These are phyloP conservation scores for Spinus pinus DNA, from an alignment of 2,797 vertebrate species.

Conservation along the genomic window DNA sequence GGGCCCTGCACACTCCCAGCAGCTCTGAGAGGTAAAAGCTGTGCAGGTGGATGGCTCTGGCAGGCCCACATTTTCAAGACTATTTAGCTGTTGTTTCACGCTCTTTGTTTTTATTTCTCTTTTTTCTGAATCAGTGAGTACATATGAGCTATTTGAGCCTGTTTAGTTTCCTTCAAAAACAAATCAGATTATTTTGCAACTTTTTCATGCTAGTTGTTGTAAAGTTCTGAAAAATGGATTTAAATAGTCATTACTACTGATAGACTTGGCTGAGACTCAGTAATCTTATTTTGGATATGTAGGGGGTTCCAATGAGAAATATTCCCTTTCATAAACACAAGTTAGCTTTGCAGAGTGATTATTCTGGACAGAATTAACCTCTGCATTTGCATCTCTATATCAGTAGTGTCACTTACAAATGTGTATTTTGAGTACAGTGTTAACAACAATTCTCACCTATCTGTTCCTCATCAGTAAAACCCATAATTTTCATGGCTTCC, in stretches of 20 bases:
- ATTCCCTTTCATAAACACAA: not conserved
- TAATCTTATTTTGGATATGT: not conserved
- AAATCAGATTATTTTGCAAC: not conserved
- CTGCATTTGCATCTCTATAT: not conserved
- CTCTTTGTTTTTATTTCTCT: not conserved
- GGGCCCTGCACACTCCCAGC: not conserved
- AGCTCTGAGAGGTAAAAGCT: not conserved
- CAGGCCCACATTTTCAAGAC: not conserved
- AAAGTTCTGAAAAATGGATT: not conserved
- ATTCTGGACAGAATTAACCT: not conserved
- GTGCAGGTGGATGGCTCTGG: rapidly evolving
- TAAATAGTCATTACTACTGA: not conserved
- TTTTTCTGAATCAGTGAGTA: not conserved
- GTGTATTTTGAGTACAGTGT: not conserved
- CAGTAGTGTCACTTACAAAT: not conserved
- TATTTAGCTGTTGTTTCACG: not conserved
- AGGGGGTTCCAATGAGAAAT: not conserved
- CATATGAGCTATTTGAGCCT: not conserved
- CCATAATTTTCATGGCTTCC: slow-evolving; percentile 96
- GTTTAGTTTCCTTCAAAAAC: not conserved
- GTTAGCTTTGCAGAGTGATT: not conserved
- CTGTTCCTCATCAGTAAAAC: slow-evolving; percentile 89
- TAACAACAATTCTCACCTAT: slow-evolving; percentile 69
- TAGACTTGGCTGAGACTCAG: not conserved
- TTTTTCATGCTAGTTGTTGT: not conserved